Conservation (phyloP, 1,140 invertebrate species). For the Heterodera schachtii region DNA sequence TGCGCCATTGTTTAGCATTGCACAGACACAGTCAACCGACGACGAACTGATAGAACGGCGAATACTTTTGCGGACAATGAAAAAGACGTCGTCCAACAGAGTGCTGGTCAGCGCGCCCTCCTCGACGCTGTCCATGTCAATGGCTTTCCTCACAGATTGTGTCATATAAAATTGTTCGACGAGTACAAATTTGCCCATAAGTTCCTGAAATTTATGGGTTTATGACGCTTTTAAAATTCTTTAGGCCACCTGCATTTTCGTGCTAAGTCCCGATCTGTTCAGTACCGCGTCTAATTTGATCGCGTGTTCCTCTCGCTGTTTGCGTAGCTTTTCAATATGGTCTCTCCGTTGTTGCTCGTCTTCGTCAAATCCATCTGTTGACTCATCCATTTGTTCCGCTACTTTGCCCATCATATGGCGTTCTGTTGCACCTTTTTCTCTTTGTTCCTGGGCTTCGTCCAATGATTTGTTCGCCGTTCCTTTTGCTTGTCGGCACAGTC, state of each 20-base stretch:
- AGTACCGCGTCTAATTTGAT: constrained; percentile 69
- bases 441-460: neutral
- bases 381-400: neutral
- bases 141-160: constrained; percentile 90
- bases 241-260: constrained; percentile 46
- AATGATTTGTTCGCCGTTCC: constrained; percentile 22
- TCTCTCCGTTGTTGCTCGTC: constrained; percentile 44
- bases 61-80: constrained; percentile 92
- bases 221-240: constrained; percentile 7
- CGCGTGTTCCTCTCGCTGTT: constrained; percentile 72
- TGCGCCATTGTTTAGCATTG: constrained; percentile 90
- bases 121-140: constrained; percentile 79
- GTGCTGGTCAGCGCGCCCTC: constrained; percentile 78
- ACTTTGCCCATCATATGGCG: neutral
- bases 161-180: constrained; percentile 94
- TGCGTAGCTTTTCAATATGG: constrained; percentile 43
- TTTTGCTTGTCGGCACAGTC: constrained; percentile 71
- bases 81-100: constrained; percentile 96
- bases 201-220: constrained; percentile 73
- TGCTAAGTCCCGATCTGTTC: constrained; percentile 46
- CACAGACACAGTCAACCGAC: constrained; percentile 91
- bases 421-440: neutral
- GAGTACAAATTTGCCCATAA: constrained; percentile 84
- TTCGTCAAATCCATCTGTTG: constrained; percentile 36
- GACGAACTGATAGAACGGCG: constrained; percentile 83